Conservation (phyloP, 2,797 vertebrate species). For the Darevskia nairensis region DNA sequence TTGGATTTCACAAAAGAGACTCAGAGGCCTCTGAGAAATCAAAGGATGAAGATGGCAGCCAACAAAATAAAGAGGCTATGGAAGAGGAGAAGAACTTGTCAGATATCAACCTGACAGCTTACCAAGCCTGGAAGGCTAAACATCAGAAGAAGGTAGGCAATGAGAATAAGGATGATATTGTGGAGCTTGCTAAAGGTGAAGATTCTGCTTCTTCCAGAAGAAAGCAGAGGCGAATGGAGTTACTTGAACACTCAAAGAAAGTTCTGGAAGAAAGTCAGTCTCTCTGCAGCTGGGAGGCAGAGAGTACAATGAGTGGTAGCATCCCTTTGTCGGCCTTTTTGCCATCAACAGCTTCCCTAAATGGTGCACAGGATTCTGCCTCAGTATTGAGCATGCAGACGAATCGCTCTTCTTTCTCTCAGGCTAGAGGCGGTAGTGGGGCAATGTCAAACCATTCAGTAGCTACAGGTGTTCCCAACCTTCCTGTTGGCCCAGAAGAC, state of each 20-base stretch:
- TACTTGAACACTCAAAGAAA: constrained; percentile 90
- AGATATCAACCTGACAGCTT: constrained; percentile 89
- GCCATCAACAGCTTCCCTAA: constrained; percentile 76
- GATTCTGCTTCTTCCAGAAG: constrained; percentile 83
- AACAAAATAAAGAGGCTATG: constrained; percentile 44
- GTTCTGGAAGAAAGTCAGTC: constrained; percentile 94
- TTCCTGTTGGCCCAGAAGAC: constrained; percentile 85
- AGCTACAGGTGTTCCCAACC: constrained; percentile 75
- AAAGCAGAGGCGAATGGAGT: constrained; percentile 88
- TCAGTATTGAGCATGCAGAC: constrained; percentile 86
- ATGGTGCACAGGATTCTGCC: constrained; percentile 80
- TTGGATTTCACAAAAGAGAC: constrained; percentile 95
- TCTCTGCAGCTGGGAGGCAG: constrained; percentile 87
- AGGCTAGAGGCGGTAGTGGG: constrained; percentile 68
- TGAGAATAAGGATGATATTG: constrained; percentile 87
- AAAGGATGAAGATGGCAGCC: constrained; percentile 74
- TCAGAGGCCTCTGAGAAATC: constrained; percentile 74
- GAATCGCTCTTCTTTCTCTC: constrained; percentile 83
- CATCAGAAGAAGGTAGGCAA: constrained; percentile 88
- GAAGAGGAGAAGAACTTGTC: constrained; percentile 74
- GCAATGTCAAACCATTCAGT: constrained; percentile 57
- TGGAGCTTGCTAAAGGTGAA: constrained; percentile 86
- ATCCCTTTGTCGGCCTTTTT: constrained; percentile 91
- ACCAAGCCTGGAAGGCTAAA: constrained; percentile 94
- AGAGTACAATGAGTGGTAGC: constrained; percentile 80